Evolutionary conservation across 2,888 invertebrate species (phyloP).

Genomic region (Spodoptera exigua): DNA sequence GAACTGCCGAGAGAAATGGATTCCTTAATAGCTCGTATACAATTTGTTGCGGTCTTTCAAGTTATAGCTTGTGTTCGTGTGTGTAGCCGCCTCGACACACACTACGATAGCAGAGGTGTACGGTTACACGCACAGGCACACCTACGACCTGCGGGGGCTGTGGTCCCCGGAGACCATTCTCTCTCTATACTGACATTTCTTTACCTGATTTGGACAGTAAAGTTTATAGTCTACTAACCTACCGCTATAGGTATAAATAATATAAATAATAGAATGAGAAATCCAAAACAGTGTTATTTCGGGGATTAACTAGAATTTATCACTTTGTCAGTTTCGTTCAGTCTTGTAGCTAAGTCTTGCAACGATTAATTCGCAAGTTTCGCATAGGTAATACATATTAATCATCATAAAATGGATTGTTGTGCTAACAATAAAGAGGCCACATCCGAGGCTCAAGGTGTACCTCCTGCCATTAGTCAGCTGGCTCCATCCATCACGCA

Average conservation of each 20-base stretch:
- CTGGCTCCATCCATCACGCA: conserved; percentile 28
- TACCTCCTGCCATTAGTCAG: conserved; percentile 3
- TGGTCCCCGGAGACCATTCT: not conserved
- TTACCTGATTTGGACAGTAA: conserved; percentile 21
- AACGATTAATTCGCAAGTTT: no score
- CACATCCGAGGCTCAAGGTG: conserved; percentile 31
- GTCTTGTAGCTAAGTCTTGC: no score
- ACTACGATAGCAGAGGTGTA: not conserved
- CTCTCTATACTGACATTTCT: not conserved
- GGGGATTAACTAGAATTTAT: no score
- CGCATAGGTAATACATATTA: no score
- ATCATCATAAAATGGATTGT: no score
- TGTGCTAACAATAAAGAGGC: conserved; percentile 1
- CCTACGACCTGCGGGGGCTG: conserved; percentile 6
- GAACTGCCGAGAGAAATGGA: conserved; percentile 33
- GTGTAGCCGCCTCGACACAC: conserved; percentile 1
- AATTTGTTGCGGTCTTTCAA: conserved; percentile 11
- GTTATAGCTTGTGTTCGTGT: not conserved
- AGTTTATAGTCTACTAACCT: not conserved
- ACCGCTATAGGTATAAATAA: not conserved
- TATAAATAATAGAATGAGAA: no score
- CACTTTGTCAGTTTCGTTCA: no score
- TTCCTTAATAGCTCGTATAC: conserved; percentile 19
- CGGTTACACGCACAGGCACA: conserved; percentile 9
- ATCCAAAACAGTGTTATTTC: no score